These are phyloP conservation scores for Nothobranchius kuhntae DNA, from an alignment of 2,113 vertebrate genomes.

Conservation along the genomic window DNA sequence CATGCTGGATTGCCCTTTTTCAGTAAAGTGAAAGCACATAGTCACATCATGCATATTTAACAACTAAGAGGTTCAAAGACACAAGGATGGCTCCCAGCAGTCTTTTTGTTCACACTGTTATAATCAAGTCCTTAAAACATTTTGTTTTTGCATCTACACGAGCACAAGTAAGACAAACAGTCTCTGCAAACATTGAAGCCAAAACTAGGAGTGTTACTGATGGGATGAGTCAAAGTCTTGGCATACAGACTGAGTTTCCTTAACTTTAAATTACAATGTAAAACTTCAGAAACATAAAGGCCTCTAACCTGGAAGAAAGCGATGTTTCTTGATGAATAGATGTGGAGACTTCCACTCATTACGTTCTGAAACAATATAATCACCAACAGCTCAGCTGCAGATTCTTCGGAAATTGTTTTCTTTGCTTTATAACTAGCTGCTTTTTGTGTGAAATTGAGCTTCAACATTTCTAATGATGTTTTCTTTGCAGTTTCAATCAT, in stretches of 20 bases:
- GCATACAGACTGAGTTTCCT: not conserved
- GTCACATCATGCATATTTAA: constrained; percentile 26
- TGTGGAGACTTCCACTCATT: not conserved
- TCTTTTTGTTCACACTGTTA: constrained; percentile 18
- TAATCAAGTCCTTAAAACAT: constrained; percentile 6
- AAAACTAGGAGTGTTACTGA: not conserved
- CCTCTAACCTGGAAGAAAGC: not conserved
- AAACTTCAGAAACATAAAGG: not conserved
- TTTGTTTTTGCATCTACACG: constrained; percentile 4
- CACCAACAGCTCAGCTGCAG: not conserved
- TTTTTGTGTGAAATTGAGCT: too few relatives aligned
- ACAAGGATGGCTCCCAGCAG: not conserved
- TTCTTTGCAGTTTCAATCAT: not conserved
- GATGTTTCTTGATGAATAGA: not conserved
- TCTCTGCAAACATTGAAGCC: not conserved
- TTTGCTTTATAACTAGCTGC: too few relatives aligned
- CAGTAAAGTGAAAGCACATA: constrained; percentile 22
- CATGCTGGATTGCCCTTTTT: constrained; percentile 20
- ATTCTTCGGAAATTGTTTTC: not conserved
- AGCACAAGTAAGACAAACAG: not conserved
- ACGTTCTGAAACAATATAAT: not conserved
- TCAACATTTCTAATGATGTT: not conserved
- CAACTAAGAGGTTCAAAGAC: constrained; percentile 17
- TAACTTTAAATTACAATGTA: not conserved
- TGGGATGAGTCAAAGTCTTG: not conserved